phyloP scores from a whole-genome alignment of 1,140 invertebrate genomes.

The Drosophila kurseongensis region DNA sequence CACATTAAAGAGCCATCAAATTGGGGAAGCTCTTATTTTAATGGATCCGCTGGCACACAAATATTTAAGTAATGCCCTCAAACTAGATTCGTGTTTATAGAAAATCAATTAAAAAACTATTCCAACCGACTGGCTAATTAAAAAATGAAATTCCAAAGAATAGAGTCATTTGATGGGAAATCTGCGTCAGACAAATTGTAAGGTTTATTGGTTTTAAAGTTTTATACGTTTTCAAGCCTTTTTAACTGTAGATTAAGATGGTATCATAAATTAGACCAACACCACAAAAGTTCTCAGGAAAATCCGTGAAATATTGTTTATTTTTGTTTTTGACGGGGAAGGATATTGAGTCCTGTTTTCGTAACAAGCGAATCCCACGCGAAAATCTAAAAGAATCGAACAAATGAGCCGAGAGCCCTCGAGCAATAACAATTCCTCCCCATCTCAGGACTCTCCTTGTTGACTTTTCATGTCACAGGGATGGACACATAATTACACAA shows the following conservation, averaged over 20 bases:
- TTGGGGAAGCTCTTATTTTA: constrained; percentile 61
- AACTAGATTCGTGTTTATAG: constrained; percentile 54
- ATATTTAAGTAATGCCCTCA: constrained; percentile 53
- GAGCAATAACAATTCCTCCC: constrained; percentile 32
- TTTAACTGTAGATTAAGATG: constrained; percentile 45
- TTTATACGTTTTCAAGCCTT: constrained; percentile 46
- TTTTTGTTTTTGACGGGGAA: not conserved
- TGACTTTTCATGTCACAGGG: constrained; percentile 58
- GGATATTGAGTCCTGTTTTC: constrained; percentile 16
- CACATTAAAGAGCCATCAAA: constrained; percentile 77
- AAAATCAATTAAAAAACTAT: constrained; percentile 81
- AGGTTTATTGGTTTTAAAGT: constrained; percentile 60
- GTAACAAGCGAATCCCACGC: constrained; percentile 33
- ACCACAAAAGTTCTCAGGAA: constrained; percentile 6
- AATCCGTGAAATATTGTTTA: constrained; percentile 53
- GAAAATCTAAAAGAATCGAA: constrained; percentile 34
- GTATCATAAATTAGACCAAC: constrained; percentile 52
- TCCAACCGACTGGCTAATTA: constrained; percentile 51
- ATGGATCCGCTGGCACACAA: constrained; percentile 37
- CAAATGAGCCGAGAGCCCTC: constrained; percentile 54
- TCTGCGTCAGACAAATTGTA: constrained; percentile 60
- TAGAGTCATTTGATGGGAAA: constrained; percentile 60
- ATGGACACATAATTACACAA: constrained; percentile 69
- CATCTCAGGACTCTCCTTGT: constrained; percentile 29
- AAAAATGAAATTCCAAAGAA: constrained; percentile 79